Evolutionary conservation across 2,113 vertebrate species (phyloP).

Genomic region (Gnathonemus longibarbis): DNA sequence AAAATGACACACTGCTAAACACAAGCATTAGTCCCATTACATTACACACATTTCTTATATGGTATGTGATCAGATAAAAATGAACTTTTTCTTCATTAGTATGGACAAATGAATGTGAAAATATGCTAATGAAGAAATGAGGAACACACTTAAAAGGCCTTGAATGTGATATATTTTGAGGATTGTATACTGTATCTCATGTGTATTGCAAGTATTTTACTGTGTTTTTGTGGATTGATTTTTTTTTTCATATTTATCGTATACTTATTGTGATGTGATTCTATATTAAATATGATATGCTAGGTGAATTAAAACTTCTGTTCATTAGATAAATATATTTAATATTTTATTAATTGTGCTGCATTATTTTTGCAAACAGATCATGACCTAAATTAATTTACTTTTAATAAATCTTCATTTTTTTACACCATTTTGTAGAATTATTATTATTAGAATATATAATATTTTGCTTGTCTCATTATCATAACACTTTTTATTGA

Average conservation of each 20-base stretch:
- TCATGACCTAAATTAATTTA: not conserved
- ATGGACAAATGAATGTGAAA: not conserved
- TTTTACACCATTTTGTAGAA: not conserved
- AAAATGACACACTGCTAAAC: constrained; percentile 62
- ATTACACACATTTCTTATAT: not conserved
- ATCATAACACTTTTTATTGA: not conserved
- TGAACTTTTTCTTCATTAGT: not conserved
- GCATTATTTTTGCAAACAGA: not conserved
- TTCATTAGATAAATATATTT: not conserved
- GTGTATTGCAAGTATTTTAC: not conserved
- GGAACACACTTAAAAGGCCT: not conserved
- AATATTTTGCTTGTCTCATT: not conserved
- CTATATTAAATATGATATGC: not conserved
- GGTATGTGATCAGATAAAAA: not conserved
- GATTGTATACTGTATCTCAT: not conserved
- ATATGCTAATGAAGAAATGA: not conserved
- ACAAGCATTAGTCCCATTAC: constrained; percentile 54
- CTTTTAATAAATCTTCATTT: not conserved
- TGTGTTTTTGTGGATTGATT: not conserved
- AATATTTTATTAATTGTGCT: not conserved
- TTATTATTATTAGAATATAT: too few relatives aligned
- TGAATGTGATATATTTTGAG: not conserved
- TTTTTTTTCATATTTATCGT: not conserved
- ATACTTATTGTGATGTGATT: not conserved
- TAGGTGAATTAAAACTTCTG: not conserved